Evolutionary conservation across 53 echinoderm and acorn worm species (phyloP).

Genomic region (Glandiceps talaboti): DNA sequence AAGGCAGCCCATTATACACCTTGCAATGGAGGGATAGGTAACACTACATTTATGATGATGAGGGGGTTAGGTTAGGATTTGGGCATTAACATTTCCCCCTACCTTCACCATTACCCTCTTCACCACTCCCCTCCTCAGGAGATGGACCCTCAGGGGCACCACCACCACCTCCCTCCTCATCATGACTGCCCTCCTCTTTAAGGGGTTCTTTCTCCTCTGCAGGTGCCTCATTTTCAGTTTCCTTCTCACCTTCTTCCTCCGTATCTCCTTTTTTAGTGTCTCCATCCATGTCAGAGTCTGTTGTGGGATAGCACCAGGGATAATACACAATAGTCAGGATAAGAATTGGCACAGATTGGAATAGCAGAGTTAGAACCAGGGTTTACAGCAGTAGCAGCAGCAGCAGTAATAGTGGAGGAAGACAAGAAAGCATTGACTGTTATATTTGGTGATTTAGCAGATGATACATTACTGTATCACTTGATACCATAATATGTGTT

Average conservation of each 20-base stretch:
- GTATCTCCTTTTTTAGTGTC: conserved; percentile 35
- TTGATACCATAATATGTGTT: too few species aligned
- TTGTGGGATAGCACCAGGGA: too few species aligned
- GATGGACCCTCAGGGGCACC: conserved; percentile 5
- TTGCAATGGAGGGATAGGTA: neutral
- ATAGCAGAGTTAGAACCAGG: neutral
- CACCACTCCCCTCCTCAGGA: conserved; percentile 7
- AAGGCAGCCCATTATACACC: neutral
- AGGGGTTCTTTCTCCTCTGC: neutral
- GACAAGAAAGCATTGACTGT: too few species aligned
- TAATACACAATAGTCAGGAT: too few species aligned
- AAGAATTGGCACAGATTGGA: neutral
- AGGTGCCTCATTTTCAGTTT: conserved; percentile 4
- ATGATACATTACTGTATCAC: too few species aligned
- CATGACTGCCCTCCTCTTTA: conserved; percentile 3
- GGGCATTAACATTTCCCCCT: neutral
- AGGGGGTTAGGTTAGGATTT: neutral
- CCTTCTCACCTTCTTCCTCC: conserved; percentile 35
- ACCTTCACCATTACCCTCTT: conserved; percentile 18
- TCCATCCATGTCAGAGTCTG: conserved; percentile 9
- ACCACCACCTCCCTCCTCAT: conserved; percentile 8
- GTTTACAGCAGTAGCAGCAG: too few species aligned
- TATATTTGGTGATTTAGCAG: too few species aligned
- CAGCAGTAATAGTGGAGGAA: neutral
- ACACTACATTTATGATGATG: neutral